These are phyloP conservation scores for Hydrocynus forskahlii DNA, from an alignment of 2,797 vertebrate genomes.

Conservation along the genomic window DNA sequence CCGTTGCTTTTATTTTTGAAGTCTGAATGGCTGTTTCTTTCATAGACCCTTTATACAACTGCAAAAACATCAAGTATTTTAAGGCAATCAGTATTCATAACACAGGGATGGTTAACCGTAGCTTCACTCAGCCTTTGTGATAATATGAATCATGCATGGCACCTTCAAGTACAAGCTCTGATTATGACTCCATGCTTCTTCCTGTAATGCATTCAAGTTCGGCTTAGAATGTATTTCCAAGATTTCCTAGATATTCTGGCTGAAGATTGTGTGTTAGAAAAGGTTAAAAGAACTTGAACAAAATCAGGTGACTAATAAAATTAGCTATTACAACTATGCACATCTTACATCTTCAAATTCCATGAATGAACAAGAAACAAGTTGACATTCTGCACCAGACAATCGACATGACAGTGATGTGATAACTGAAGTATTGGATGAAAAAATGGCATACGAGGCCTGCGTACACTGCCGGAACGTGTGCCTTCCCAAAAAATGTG, in stretches of 20 bases:
- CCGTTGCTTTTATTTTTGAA: not conserved
- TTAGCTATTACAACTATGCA: not conserved
- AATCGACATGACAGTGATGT: conserved; percentile 3
- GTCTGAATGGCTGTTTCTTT: not conserved
- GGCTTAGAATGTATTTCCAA: not conserved
- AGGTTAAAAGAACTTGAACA: conserved; percentile 6
- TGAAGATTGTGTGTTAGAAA: not conserved
- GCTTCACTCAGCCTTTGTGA: conserved; percentile 5
- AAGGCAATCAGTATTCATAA: conserved; percentile 13
- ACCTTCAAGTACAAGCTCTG: conserved; percentile 23
- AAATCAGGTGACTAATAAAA: conserved; percentile 29
- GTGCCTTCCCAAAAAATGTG: too few relatives aligned
- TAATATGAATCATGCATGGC: conserved; percentile 38
- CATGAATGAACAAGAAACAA: not conserved
- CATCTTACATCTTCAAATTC: conserved; percentile 16
- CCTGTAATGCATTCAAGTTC: not conserved
- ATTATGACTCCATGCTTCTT: not conserved
- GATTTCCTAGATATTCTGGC: too few relatives aligned
- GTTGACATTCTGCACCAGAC: conserved; percentile 22
- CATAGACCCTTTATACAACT: not conserved
- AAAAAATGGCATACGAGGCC: conserved; percentile 28
- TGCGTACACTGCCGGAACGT: conserved; percentile 1
- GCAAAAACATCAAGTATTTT: not conserved
- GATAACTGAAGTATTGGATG: conserved; percentile 5
- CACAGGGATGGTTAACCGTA: conserved; percentile 6